These are phyloP conservation scores for Colistium nudipinnis DNA, from an alignment of 2,113 vertebrate genomes.

Conservation along the genomic window DNA sequence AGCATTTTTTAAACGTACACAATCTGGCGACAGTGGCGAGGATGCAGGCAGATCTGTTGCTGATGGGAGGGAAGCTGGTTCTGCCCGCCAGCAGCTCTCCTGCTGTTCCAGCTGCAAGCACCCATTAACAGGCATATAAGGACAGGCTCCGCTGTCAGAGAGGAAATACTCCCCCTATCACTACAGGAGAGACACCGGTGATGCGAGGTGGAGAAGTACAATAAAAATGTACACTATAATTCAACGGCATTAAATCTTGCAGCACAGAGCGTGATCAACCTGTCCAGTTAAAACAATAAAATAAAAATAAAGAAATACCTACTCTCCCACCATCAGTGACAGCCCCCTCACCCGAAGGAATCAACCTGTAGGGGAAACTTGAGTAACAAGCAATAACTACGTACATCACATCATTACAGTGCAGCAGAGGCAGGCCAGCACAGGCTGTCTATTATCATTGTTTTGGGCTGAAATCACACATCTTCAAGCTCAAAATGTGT, in stretches of 20 bases:
- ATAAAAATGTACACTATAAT: background rate
- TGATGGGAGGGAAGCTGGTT: background rate
- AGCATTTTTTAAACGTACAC: background rate
- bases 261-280: background rate
- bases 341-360: background rate
- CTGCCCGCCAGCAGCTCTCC: background rate
- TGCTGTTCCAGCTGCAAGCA: background rate
- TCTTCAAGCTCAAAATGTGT: conserved; percentile 67
- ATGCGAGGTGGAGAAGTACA: background rate
- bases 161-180: background rate
- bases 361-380: background rate
- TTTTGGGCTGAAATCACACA: conserved; percentile 67
- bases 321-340: background rate
- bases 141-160: background rate
- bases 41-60: background rate
- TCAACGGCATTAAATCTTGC: background rate
- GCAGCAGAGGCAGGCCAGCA: conserved; percentile 44
- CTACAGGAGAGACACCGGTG: background rate
- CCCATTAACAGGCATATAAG: background rate
- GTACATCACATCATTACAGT: conserved; percentile 32
- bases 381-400: conserved; percentile 6
- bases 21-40: background rate
- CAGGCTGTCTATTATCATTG: conserved; percentile 65
- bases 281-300: too few relatives aligned
- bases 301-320: background rate